phyloP scores from a whole-genome alignment of 2,113 vertebrate species.

The Leucoraja erinaceus region DNA sequence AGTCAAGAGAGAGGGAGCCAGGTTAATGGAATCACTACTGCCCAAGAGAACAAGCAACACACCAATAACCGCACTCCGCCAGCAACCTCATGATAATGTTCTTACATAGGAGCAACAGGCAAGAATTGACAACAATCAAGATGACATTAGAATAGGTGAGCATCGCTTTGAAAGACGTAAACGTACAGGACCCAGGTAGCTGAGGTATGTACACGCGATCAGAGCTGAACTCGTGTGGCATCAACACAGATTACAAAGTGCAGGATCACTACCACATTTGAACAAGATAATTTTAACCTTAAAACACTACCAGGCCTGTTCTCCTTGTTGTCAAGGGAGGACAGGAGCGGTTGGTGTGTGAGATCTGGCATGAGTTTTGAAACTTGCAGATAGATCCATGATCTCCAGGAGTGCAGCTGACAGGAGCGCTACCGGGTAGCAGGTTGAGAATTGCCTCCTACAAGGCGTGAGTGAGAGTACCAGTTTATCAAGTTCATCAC shows the following conservation, averaged over 20 bases:
- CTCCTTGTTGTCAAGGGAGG: no score
- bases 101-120: background rate
- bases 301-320: no score
- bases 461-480: background rate
- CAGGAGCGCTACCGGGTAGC: no score
- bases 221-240: background rate
- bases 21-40: background rate
- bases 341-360: no score
- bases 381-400: no score
- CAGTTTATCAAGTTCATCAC: background rate
- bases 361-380: no score
- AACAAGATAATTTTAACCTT: background rate
- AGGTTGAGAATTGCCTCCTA: background rate
- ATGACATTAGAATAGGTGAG: background rate
- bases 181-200: background rate
- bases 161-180: background rate
- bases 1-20: background rate
- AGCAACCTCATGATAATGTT: background rate
- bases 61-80: background rate
- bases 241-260: background rate
- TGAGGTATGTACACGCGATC: background rate
- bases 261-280: background rate
- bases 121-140: background rate
- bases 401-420: no score
- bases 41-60: background rate